Evolutionary conservation across 2,113 vertebrate species (phyloP), one percentile per base, ranked within the genome.

Genomic region (Phalacrocorax carbo): DNA sequence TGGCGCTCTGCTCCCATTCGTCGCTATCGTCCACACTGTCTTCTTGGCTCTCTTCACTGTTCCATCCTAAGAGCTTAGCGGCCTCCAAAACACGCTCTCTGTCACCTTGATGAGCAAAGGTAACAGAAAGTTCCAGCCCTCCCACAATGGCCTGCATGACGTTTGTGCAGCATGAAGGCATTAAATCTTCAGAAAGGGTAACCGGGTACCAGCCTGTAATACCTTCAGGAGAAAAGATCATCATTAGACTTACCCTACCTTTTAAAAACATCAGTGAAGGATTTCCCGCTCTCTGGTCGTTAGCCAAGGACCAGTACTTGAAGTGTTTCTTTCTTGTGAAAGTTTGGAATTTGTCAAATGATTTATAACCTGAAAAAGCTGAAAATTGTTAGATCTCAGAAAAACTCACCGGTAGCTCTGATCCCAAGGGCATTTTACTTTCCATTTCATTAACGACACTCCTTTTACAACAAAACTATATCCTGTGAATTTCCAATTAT

Each of bases 201-300:
- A 99, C 83, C 8, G 99, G 98, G 97, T 98, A 99, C 99, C 99
- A 99, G 92, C 99, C 99, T 42, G 98, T 98, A 75, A 99, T 98
- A 32, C 99, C 99, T 99, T 62, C 6, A 60, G 51, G 58, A 91
- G 16, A 42, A 78, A 17, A 86, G 30, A 20, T 1, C 34, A 4
- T 4, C 19, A 4, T 71, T 3, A 60, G 64, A 34, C 11, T 55
- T 5, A 17, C 3, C 16, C 36, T 7, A 22, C 40, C 62, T 48
- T 11, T 15, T 7, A 42, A 79, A 83, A 92, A 27, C 0, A 7
- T 6, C 62, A 14, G 3, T 7, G 18, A 42, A n/a, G 29, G 27
- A 21, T 4, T 30, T n/a, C 8, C n/a, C 2, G 2, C 26, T 15
- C 38, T 58, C 38, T 42, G 42, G 9, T 7, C 27, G 25, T 8